Conservation (phyloP, 2,888 invertebrate genomes). For the Cerceris ruficornis region DNA sequence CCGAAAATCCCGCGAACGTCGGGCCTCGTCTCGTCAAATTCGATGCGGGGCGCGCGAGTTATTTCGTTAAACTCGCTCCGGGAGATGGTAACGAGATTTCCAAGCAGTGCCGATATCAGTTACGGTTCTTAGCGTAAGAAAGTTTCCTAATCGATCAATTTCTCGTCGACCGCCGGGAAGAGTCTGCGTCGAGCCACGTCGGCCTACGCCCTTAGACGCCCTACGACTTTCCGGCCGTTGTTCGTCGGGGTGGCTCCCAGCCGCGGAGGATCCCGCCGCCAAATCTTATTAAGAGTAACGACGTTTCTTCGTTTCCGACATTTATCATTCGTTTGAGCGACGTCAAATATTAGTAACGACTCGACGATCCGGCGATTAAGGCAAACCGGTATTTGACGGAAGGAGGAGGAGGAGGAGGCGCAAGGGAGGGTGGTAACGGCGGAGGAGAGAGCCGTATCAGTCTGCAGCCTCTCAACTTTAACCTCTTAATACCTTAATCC, state of each 20-base stretch:
- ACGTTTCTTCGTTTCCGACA: conserved; percentile 19
- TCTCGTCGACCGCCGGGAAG: conserved; percentile 58
- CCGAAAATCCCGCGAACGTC: not conserved
- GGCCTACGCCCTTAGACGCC: conserved; percentile 32
- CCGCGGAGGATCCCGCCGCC: not conserved
- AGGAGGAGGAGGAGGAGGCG: too few relatives aligned
- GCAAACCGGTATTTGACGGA: conserved; percentile 39
- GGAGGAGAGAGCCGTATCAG: conserved; percentile 31
- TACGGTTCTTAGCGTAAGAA: conserved; percentile 49
- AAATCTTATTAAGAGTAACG: conserved; percentile 32
- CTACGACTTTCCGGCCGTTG: conserved; percentile 25
- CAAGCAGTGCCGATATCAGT: too few relatives aligned
- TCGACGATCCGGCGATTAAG: conserved; percentile 40
- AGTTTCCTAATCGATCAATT: conserved; percentile 67
- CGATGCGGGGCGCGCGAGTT: not conserved
- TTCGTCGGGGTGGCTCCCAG: not conserved
- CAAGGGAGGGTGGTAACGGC: too few relatives aligned
- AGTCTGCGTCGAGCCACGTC: conserved; percentile 56
- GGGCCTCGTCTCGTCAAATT: not conserved
- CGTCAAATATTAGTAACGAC: conserved; percentile 28
- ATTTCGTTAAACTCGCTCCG: too few relatives aligned
- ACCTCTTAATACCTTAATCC: conserved; percentile 64
- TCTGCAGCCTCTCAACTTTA: conserved; percentile 63
- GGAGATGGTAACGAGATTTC: too few relatives aligned
- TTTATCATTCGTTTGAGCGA: not conserved